phyloP scores from a whole-genome alignment of 1,140 invertebrate genomes.

The Saccostrea cuccullata region DNA sequence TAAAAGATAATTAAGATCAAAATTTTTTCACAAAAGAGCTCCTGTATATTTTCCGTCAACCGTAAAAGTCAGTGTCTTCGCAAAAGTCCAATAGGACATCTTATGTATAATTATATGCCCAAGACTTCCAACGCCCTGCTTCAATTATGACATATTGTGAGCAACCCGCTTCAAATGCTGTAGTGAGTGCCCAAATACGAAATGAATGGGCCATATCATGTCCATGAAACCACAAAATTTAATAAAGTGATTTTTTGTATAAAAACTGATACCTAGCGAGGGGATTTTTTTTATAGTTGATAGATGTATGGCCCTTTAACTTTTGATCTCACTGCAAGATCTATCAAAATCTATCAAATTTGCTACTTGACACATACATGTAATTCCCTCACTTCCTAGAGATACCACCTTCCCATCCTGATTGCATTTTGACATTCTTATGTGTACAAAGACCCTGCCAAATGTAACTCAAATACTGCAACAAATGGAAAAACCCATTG shows the following conservation, averaged over 20 bases:
- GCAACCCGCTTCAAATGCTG: too few relatives aligned
- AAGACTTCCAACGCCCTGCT: too few relatives aligned
- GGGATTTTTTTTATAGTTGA: conserved; percentile 3
- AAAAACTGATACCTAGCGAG: conserved; percentile 41
- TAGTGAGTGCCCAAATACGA: conserved; percentile 36
- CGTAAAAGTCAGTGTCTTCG: too few relatives aligned
- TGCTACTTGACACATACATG: neutral
- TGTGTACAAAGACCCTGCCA: neutral
- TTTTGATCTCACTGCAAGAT: neutral
- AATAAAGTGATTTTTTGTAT: conserved; percentile 10
- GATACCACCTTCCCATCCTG: neutral
- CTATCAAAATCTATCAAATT: conserved; percentile 1
- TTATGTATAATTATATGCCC: too few relatives aligned
- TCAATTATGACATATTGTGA: too few relatives aligned
- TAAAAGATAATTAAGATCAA: too few relatives aligned
- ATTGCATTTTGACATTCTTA: neutral
- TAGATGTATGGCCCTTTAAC: conserved; percentile 25
- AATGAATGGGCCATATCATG: conserved; percentile 39
- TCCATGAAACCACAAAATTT: neutral
- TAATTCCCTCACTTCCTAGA: neutral
- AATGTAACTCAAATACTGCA: too few relatives aligned
- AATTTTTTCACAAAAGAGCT: too few relatives aligned
- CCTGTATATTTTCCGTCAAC: too few relatives aligned
- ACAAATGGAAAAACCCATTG: too few relatives aligned
- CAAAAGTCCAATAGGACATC: too few relatives aligned